A percentile compares a stretch with the other conserved stretches of the same genome.
These are phyloP conservation scores for Schizothorax lantsangensis DNA, from an alignment of 2,797 vertebrate species.

Conservation along the genomic window DNA sequence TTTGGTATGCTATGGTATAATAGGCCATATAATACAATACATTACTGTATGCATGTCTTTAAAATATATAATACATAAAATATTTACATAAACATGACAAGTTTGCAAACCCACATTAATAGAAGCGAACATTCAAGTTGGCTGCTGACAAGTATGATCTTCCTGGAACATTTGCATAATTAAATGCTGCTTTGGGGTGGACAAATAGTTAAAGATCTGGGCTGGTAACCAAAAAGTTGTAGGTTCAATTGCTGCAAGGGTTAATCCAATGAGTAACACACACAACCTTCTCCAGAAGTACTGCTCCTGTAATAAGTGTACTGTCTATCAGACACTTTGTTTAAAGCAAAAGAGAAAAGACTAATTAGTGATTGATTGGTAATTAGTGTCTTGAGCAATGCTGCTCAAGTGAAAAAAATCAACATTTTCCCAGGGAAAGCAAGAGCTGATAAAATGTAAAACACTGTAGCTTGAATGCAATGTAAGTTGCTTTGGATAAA, in stretches of 20 bases:
- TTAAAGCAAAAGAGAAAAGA: not conserved
- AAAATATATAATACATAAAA: not conserved
- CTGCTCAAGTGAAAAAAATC: not conserved
- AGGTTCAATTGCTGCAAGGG: not conserved
- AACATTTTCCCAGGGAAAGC: not conserved
- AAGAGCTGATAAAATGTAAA: too few species aligned
- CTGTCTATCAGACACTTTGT: not conserved
- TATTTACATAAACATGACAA: not conserved
- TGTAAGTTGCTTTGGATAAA: too few species aligned
- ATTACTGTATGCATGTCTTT: not conserved
- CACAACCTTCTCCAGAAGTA: slow-evolving; percentile 28
- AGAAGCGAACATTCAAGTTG: not conserved
- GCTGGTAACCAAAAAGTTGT: not conserved
- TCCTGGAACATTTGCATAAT: not conserved
- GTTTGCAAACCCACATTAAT: not conserved
- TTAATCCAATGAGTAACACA: not conserved
- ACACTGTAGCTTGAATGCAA: too few species aligned
- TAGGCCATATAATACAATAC: not conserved
- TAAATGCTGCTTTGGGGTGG: not conserved
- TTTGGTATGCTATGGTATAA: not conserved
- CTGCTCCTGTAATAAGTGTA: not conserved
- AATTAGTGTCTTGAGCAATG: not conserved
- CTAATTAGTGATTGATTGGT: slow-evolving; percentile 10
- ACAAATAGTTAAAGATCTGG: not conserved
- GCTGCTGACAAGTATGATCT: too few species aligned